phyloP scores from a whole-genome alignment of 2,797 vertebrate genomes.

The Microctenopoma lineatum region DNA sequence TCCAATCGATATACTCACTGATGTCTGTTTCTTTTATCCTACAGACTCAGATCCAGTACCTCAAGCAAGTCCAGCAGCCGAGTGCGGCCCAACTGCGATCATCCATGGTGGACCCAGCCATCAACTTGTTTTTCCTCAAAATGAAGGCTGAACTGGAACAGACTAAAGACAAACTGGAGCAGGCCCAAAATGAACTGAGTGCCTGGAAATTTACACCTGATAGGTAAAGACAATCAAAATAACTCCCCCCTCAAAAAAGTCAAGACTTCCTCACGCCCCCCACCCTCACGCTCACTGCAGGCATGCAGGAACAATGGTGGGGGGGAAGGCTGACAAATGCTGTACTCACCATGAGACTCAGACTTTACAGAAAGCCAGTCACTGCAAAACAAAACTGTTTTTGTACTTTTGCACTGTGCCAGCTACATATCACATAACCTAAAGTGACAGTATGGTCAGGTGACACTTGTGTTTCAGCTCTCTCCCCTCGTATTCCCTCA shows the following conservation, averaged over 20 bases:
- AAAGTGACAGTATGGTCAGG: slow-evolving; percentile 92
- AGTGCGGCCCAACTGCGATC: slow-evolving; percentile 98
- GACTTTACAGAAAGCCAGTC: slow-evolving; percentile 94
- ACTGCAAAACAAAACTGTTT: slow-evolving; percentile 88
- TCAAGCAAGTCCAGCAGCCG: slow-evolving; percentile 99
- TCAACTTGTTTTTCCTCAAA: slow-evolving; percentile 99
- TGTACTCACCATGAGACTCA: slow-evolving; percentile 98
- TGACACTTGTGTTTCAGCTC: slow-evolving; percentile 99
- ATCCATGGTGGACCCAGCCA: slow-evolving; percentile 99
- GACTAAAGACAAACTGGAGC: slow-evolving; percentile 99
- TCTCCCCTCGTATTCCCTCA: slow-evolving; percentile 85
- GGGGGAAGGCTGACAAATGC: slow-evolving; percentile 96
- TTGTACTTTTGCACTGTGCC: slow-evolving; percentile 89
- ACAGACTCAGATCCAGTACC: slow-evolving; percentile 99
- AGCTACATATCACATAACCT: slow-evolving; percentile 95
- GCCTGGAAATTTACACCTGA: slow-evolving; percentile 99
- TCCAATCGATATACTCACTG: slow-evolving; percentile 42
- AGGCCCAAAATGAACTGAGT: slow-evolving; percentile 99
- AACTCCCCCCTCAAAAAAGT: slow-evolving; percentile 80
- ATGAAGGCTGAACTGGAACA: slow-evolving; percentile 99
- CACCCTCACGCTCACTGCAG: slow-evolving; percentile 93
- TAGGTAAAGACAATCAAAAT: slow-evolving; percentile 99
- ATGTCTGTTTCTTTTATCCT: slow-evolving; percentile 70
- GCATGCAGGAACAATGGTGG: slow-evolving; percentile 93
- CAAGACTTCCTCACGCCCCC: slow-evolving; percentile 96